Conservation (phyloP, 2,113 vertebrate genomes). For the Bos indicus region DNA sequence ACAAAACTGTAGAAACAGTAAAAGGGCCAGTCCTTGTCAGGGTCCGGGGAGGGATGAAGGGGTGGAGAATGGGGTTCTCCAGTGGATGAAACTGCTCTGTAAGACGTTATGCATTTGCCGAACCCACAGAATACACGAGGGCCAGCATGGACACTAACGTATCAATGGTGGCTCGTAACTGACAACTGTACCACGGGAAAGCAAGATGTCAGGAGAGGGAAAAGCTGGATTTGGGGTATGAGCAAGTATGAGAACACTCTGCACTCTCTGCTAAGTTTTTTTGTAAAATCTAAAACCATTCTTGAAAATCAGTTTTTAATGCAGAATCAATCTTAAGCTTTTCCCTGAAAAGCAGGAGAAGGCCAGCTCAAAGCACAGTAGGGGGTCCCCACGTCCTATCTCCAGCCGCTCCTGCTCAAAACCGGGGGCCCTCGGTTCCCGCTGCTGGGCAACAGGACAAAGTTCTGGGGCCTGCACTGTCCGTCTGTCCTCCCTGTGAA, state of each 20-base stretch:
- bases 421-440: not conserved
- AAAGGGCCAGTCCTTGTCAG: not conserved
- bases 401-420: not conserved
- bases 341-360: not conserved
- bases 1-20: fast-evolving
- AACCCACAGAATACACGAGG: fast-evolving
- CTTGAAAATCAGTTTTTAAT: not conserved
- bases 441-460: not conserved
- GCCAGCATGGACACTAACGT: not conserved
- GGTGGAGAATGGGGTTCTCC: not conserved
- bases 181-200: fast-evolving
- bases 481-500: not conserved
- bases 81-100: not conserved
- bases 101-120: fast-evolving
- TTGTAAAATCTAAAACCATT: not conserved
- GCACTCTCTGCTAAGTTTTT: not conserved
- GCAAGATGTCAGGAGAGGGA: fast-evolving
- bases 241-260: not conserved
- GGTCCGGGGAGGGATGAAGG: fast-evolving
- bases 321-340: not conserved
- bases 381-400: too few relatives aligned
- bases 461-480: fast-evolving
- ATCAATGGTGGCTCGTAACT: fast-evolving
- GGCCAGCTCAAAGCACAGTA: not conserved
- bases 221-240: fast-evolving